A percentile compares a stretch with the other conserved stretches of the same genome.
Evolutionary conservation across 2,113 vertebrate genomes (phyloP).

Genomic region (Daboia siamensis): DNA sequence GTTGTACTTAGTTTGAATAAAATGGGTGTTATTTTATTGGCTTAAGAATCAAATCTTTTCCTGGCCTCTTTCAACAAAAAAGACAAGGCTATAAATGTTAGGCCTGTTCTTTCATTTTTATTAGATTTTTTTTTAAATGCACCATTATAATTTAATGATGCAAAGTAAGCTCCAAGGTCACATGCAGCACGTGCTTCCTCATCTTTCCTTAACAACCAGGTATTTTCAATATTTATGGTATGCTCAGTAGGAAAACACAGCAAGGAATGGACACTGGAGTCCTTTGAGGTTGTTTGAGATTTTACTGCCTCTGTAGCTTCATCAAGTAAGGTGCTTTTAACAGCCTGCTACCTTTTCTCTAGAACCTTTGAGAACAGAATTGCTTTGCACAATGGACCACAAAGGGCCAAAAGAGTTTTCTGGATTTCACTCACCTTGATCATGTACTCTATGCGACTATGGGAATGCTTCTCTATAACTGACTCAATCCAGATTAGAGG

Average conservation of each 20-base stretch:
- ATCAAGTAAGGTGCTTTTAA: neutral
- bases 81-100: neutral
- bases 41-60: neutral
- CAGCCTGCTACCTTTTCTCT: neutral
- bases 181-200: neutral
- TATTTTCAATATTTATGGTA: neutral
- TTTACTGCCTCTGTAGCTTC: neutral
- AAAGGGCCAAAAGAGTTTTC: neutral
- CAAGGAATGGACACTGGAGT: neutral
- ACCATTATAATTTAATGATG: neutral
- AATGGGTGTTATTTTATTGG: neutral
- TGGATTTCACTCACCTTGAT: constrained; percentile 79
- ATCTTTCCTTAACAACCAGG: neutral
- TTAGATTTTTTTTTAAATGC: neutral
- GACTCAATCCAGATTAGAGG: constrained; percentile 98
- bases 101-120: neutral
- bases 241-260: neutral
- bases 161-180: neutral
- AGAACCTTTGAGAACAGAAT: neutral
- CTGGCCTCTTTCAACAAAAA: neutral
- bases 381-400: neutral
- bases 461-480: constrained; percentile 97
- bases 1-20: neutral
- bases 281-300: neutral
- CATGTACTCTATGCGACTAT: constrained; percentile 98